Evolutionary conservation across 2,797 vertebrate species (phyloP).

Genomic region (Labeo calbasu): DNA sequence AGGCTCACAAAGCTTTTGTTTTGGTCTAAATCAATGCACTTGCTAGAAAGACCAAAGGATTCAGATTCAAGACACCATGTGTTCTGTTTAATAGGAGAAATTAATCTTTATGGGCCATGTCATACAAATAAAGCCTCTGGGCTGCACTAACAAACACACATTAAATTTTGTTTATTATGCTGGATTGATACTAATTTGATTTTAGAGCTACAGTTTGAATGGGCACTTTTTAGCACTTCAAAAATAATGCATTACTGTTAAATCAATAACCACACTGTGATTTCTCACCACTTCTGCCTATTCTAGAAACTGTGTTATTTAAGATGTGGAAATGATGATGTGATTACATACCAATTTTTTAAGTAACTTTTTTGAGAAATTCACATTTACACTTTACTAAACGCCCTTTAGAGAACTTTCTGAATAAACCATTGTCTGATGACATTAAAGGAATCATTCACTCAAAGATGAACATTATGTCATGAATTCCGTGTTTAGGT

Average conservation of each 20-base stretch:
- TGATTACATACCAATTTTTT: too few species aligned
- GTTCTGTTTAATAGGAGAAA: conserved; percentile 13
- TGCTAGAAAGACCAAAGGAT: not conserved
- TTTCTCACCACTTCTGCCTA: not conserved
- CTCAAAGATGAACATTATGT: too few species aligned
- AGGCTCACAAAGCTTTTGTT: conserved; percentile 29
- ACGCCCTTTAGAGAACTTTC: too few species aligned
- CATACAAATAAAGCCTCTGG: conserved; percentile 27
- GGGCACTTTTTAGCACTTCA: not conserved
- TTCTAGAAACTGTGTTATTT: not conserved
- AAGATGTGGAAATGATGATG: not conserved
- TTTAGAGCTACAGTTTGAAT: not conserved
- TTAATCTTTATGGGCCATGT: conserved; percentile 22
- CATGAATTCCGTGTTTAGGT: too few species aligned
- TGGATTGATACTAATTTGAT: conserved; percentile 6
- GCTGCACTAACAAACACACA: not conserved
- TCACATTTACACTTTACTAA: not conserved
- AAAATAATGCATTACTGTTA: not conserved
- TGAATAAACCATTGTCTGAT: too few species aligned
- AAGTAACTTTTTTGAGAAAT: too few species aligned
- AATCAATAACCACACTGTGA: conserved; percentile 9
- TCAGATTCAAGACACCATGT: not conserved
- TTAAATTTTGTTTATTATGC: not conserved
- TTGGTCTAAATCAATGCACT: conserved; percentile 1
- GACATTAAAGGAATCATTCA: too few species aligned